Evolutionary conservation across 2,113 vertebrate species (phyloP).

Genomic region (Narcine bancroftii): DNA sequence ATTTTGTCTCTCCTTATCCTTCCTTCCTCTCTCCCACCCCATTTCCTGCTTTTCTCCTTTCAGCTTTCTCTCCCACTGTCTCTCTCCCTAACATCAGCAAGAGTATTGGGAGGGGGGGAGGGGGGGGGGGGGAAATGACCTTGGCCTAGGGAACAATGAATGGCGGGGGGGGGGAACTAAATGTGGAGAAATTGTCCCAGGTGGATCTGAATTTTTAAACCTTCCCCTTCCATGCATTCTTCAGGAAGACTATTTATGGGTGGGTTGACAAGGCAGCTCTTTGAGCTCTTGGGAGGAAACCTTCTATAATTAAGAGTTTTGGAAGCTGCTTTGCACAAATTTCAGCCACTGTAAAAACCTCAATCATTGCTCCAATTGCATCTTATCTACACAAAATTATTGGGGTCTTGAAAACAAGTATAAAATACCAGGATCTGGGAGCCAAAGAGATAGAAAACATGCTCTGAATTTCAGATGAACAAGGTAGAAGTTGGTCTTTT

Average conservation of each 20-base stretch:
- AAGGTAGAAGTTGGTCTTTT: too few relatives aligned
- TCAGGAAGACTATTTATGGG: background rate
- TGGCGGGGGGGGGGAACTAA: too few relatives aligned
- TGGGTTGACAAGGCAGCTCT: background rate
- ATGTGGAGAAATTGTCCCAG: background rate
- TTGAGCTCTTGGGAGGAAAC: background rate
- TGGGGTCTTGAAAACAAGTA: too few relatives aligned
- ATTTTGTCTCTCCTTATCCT: background rate
- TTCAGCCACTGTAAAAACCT: background rate
- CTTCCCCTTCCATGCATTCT: background rate
- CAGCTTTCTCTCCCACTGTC: background rate
- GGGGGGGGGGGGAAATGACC: background rate
- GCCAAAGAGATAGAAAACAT: background rate
- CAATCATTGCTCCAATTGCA: background rate
- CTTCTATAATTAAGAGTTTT: background rate
- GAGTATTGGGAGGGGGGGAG: too few relatives aligned
- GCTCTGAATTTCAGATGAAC: too few relatives aligned
- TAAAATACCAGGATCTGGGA: background rate
- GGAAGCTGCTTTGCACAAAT: background rate
- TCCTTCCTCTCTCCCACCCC: background rate
- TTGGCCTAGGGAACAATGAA: background rate
- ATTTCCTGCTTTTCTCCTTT: background rate
- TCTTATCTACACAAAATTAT: too few relatives aligned
- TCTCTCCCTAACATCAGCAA: background rate
- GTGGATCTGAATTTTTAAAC: background rate